phyloP scores from a whole-genome alignment of 2,113 vertebrate species.

The Sphyrna mokarran region DNA sequence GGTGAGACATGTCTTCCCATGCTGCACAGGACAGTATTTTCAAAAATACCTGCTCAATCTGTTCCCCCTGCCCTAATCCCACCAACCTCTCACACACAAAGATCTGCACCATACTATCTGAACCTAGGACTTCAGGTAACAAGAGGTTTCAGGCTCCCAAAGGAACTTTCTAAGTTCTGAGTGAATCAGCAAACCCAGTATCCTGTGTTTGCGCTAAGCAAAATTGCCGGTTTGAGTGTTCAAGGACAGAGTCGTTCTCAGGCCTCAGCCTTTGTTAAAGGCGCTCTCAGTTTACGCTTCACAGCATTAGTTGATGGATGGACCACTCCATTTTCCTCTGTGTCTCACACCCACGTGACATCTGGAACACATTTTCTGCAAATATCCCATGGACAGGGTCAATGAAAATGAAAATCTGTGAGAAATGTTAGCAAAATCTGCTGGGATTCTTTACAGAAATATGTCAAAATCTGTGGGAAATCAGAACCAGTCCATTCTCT shows the following conservation, averaged over 20 bases:
- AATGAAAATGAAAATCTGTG: conserved; percentile 14
- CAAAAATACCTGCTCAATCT: not conserved
- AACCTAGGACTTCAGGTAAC: not conserved
- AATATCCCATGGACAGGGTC: conserved; percentile 11
- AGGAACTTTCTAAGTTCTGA: not conserved
- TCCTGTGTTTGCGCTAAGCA: not conserved
- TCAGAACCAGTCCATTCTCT: not conserved
- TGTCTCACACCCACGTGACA: conserved; percentile 9
- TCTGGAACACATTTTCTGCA: conserved; percentile 28
- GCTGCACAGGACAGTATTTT: too few relatives aligned
- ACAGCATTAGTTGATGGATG: not conserved
- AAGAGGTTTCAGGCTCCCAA: not conserved
- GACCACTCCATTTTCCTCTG: not conserved
- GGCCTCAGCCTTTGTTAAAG: not conserved
- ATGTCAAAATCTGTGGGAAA: not conserved
- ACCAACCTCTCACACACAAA: not conserved
- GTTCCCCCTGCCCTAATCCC: not conserved
- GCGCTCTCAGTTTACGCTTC: not conserved
- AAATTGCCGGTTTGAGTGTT: not conserved
- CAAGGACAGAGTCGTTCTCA: not conserved
- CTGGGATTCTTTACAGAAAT: not conserved
- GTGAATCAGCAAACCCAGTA: conserved; percentile 8
- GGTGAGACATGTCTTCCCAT: not conserved
- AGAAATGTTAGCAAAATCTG: conserved; percentile 22
- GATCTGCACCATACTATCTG: not conserved